Base-by-base conservation (phyloP, 2,113 vertebrate genomes). In the Himantopus leucocephalus region DNA sequence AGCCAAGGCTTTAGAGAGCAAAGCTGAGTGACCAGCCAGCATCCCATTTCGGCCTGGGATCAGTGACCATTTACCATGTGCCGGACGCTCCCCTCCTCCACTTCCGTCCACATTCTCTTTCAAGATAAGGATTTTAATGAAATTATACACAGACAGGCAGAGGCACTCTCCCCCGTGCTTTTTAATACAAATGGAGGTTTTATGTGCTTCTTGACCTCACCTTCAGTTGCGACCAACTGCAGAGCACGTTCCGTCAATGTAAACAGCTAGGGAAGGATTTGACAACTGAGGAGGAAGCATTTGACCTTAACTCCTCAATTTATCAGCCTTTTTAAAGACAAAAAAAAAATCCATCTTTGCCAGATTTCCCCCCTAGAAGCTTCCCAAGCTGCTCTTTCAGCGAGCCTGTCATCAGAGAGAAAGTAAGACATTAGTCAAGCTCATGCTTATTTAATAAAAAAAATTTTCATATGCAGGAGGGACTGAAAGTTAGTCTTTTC, bases 381-480 rank as follows among this genome's bases (percentile, higher is more conserved):
- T 89, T 94, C 75, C 73, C 63, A 39, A 95, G 89, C 68, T 53
- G 52, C 67, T 88, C 72, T 81, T 81, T 77, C 84, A 84, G 80
- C 0, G 0, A 89, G 60, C 48, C 70, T 89, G 81, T 85, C 91
- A 82, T 63, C 70, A 56, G 53, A 43, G 95, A 81, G 60, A 87
- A 92, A 89, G 77, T 34, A 92, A 97, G 77, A 94, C 91, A 87
- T 95, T 72, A 95, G 73, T 94, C 90, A 82, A 77, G 68, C 71
- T 87, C 87, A 82, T 53, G 29, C 70, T 95, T 92, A 87, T 92
- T 96, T 90, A 95, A 96, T 90, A 89, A 95, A 96, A 93, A 12
- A 45, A 45, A 45, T 62, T 60, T 81, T 39, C 91, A 87, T 48
- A 85, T 75, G 56, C 62, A 84, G 43, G 43, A 86, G 50, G 27